A percentile compares a stretch with the other conserved stretches of the same genome.
phyloP scores from a whole-genome alignment of 2,113 vertebrate genomes.

The Candoia aspera region DNA sequence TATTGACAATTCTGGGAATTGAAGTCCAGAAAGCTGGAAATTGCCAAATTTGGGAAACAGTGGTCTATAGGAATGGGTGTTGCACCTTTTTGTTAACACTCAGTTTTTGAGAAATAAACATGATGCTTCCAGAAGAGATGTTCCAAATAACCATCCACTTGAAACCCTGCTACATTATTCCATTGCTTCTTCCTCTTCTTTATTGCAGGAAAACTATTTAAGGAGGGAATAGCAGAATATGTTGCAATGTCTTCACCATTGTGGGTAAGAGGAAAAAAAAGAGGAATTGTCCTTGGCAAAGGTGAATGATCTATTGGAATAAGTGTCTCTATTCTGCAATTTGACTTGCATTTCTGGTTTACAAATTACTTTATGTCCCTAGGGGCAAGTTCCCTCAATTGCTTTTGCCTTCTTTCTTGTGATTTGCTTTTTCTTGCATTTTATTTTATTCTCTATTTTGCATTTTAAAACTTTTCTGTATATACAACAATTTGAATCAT shows the following conservation, averaged over 20 bases:
- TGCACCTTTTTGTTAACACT: background rate
- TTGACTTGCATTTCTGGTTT: background rate
- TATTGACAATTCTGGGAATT: background rate
- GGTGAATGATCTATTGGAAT: background rate
- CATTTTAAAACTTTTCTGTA: background rate
- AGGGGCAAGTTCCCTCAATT: background rate
- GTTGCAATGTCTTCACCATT: background rate
- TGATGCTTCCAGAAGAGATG: background rate
- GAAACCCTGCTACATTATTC: background rate
- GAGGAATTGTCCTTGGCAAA: background rate
- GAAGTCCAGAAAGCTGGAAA: background rate
- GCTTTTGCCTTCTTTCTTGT: background rate
- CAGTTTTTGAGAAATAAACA: background rate
- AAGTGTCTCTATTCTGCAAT: background rate
- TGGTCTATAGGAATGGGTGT: background rate
- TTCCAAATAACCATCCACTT: background rate
- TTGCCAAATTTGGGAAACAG: background rate
- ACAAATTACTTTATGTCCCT: background rate
- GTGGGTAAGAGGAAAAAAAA: background rate
- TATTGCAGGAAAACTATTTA: background rate
- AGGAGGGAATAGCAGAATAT: background rate
- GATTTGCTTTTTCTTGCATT: background rate
- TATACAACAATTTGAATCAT: background rate
- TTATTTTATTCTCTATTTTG: background rate
- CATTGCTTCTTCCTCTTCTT: background rate